phyloP scores from a whole-genome alignment of 2,113 vertebrate genomes.

The Leucopsar rothschildi region DNA sequence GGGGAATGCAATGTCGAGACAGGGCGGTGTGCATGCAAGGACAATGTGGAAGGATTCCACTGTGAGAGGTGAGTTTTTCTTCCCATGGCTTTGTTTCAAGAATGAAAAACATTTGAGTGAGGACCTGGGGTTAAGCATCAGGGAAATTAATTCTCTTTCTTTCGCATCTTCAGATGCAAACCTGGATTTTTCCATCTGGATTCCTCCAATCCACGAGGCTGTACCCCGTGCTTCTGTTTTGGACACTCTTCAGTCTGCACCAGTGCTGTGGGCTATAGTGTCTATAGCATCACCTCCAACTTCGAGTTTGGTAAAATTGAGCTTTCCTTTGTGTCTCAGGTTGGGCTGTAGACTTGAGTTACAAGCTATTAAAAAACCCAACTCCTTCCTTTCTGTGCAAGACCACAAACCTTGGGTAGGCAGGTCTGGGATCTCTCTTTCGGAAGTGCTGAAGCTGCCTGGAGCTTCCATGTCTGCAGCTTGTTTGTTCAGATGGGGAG shows the following conservation, averaged over 20 bases:
- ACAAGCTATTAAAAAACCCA: background rate
- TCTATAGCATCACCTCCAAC: constrained; percentile 76
- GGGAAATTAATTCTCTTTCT: background rate
- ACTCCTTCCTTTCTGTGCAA: background rate
- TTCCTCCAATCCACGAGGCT: constrained; percentile 82
- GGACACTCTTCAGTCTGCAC: constrained; percentile 94
- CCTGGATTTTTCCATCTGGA: constrained; percentile 95
- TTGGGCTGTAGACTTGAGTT: background rate
- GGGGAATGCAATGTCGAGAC: constrained; percentile 89
- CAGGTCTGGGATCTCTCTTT: background rate
- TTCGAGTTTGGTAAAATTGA: constrained; percentile 80
- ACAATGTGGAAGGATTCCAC: constrained; percentile 92
- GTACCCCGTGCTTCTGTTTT: constrained; percentile 95
- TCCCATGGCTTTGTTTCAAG: background rate
- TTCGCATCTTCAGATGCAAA: constrained; percentile 83
- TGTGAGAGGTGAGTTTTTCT: constrained; percentile 86
- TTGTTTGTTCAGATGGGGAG: background rate
- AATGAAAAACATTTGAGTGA: background rate
- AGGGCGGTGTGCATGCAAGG: constrained; percentile 91
- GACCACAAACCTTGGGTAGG: background rate
- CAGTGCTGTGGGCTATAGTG: constrained; percentile 81
- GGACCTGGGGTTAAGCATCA: background rate
- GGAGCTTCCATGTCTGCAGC: background rate
- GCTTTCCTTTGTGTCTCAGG: background rate
- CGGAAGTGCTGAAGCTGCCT: background rate